Base-by-base conservation (phyloP, 1,140 invertebrate species). In the Danaus melanippus region DNA sequence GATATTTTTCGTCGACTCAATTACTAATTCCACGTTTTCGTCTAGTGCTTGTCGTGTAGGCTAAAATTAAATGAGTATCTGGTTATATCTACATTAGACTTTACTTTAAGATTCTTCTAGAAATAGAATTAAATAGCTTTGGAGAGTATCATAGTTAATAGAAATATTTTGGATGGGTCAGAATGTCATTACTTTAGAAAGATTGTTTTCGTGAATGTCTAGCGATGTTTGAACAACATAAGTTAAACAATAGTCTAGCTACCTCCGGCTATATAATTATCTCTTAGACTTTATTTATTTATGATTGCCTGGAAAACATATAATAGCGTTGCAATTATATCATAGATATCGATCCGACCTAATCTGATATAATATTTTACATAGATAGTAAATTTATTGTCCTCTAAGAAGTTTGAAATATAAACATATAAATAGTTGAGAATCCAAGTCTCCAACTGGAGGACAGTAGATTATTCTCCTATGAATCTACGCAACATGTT, bases 81-180 rank as follows among this genome's bases (percentile, higher is more conserved):
- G 21, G 21, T 32, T 32, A 32, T 32, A 32, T 69, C 60, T 61
- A 46, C 43, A 32, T 71, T 79, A 79, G 76, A 71, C 66, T 57
- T 55, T 67, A 64, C 70, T 75, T 62, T 76, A 71, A 69, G 68
- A 67, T 32, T 32, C 21, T 32, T 66, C 54, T 79, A 79, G 77
- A 58, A 67, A 65, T 74, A 80, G 74, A 65, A 55, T 65, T 60
- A 57, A 52, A 55, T 80, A 80, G 76, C 44, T 47, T 67, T 63
- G 61, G 65, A 67, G 57, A 58, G 46, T 56, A 60, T 43, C 61
- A 65, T 60, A 63, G 71, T 64, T 67, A 67, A 69, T 66, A 71
- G 57, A 63, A 67, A 78, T 79, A 69, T 77, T n/a, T 79, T 81
- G 82, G 82, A 85, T 85, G 82, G 76, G 82, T 85, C 82, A 84